Conservation (phyloP, 2,888 invertebrate genomes). For the Teleiodes luculella region DNA sequence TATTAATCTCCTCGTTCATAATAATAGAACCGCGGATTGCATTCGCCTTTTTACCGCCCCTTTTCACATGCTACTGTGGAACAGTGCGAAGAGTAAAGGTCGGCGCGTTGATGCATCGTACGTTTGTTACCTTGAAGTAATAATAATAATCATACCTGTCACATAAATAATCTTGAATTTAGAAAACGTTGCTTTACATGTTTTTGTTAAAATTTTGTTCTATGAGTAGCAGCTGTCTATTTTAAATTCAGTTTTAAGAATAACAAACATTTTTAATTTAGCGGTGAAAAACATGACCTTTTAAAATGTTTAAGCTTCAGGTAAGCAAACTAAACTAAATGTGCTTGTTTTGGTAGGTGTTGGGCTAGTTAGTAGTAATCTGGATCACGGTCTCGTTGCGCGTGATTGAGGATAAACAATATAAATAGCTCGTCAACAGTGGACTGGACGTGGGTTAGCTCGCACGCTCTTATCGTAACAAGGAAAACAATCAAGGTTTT, state of each 20-base stretch:
- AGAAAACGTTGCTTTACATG: too few relatives aligned
- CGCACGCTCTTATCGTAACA: conserved; percentile 18
- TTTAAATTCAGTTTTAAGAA: too few relatives aligned
- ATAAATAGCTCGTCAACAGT: conserved; percentile 71
- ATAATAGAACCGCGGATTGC: conserved; percentile 6
- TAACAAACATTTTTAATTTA: background rate
- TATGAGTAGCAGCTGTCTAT: too few relatives aligned
- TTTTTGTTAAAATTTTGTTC: too few relatives aligned
- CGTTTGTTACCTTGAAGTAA: background rate
- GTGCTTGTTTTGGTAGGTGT: conserved; percentile 48
- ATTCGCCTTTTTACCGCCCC: conserved; percentile 6
- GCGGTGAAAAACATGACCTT: too few relatives aligned
- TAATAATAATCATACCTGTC: background rate
- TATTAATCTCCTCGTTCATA: conserved; percentile 14
- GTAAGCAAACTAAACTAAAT: background rate
- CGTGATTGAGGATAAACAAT: conserved; percentile 77
- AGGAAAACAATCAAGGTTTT: background rate
- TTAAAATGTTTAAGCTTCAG: background rate
- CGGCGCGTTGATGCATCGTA: background rate
- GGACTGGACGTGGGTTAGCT: conserved; percentile 28
- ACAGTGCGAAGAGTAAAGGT: background rate
- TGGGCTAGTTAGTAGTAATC: conserved; percentile 59
- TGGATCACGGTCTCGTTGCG: conserved; percentile 74
- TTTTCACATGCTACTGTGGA: conserved; percentile 5
- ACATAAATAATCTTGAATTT: background rate